phyloP scores from a whole-genome alignment of 2,888 invertebrate species.

The Drosophila neonasuta region DNA sequence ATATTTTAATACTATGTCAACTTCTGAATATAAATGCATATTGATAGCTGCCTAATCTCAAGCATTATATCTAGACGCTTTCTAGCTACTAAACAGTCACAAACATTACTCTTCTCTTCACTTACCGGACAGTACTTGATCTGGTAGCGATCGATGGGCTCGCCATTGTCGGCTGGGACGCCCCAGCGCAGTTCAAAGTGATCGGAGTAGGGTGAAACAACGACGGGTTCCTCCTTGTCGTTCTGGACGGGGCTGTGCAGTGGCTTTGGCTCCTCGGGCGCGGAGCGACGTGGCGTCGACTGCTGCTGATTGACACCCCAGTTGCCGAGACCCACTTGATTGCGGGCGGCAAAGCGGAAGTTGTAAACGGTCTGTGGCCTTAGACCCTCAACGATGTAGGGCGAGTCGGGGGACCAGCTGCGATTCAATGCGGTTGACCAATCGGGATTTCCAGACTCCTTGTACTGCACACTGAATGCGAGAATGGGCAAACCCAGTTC shows the following conservation, averaged over 20 bases:
- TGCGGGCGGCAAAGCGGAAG: conserved; percentile 92
- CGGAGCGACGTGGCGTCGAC: conserved; percentile 89
- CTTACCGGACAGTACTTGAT: conserved; percentile 91
- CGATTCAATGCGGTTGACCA: conserved; percentile 88
- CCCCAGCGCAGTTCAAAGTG: conserved; percentile 92
- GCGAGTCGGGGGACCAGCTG: conserved; percentile 91
- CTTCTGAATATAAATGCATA: too few species aligned
- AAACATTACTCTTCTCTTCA: conserved; percentile 32
- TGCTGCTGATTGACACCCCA: conserved; percentile 87
- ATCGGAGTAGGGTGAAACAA: conserved; percentile 87
- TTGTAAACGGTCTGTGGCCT: conserved; percentile 89
- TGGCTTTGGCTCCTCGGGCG: conserved; percentile 89
- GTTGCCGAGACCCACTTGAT: conserved; percentile 90
- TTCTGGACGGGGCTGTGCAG: conserved; percentile 83
- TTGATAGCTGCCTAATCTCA: too few species aligned
- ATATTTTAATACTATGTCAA: too few species aligned
- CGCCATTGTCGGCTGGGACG: conserved; percentile 94
- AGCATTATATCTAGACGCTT: too few species aligned
- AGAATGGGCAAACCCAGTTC: conserved; percentile 89
- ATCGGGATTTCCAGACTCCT: conserved; percentile 85
- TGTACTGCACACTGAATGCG: conserved; percentile 89
- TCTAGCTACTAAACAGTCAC: neutral
- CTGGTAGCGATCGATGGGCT: conserved; percentile 91
- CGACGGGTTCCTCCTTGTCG: conserved; percentile 83
- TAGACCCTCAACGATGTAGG: conserved; percentile 91